Conservation (phyloP, 92 coral and sea anemone species). For the Bergia puertoricense region DNA sequence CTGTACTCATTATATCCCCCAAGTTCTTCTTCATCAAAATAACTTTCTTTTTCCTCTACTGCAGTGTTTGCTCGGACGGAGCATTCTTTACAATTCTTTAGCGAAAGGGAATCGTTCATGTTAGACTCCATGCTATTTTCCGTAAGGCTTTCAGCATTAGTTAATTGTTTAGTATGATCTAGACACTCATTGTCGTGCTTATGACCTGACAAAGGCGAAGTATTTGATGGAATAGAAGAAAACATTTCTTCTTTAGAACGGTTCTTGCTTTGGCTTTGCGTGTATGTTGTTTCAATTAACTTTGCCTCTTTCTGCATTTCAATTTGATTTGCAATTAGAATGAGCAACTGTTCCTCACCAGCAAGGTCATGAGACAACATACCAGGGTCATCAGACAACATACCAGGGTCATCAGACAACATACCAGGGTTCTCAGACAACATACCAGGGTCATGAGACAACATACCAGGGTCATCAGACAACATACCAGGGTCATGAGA, state of each 20-base stretch:
- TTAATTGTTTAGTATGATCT: neutral
- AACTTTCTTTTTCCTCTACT: too few species aligned
- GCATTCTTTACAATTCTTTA: too few species aligned
- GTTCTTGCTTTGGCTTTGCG: neutral
- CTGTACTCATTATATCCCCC: too few species aligned
- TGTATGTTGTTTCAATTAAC: neutral
- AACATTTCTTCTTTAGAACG: neutral
- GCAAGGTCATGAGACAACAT: too few species aligned
- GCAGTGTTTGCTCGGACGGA: too few species aligned
- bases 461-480: too few species aligned
- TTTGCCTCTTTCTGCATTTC: neutral
- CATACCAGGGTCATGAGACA: too few species aligned
- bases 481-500: too few species aligned
- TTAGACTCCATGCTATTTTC: neutral
- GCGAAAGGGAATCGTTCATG: neutral
- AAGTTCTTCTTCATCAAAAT: too few species aligned
- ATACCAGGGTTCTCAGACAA: neutral
- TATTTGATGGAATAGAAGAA: neutral
- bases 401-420: neutral
- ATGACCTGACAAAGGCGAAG: neutral
- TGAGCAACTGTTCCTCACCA: neutral
- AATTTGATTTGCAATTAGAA: neutral
- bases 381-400: neutral
- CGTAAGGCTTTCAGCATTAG: neutral
- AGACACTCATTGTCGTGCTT: neutral